Base-by-base conservation (phyloP, 2,113 vertebrate genomes). In the Bubo scandiacus region DNA sequence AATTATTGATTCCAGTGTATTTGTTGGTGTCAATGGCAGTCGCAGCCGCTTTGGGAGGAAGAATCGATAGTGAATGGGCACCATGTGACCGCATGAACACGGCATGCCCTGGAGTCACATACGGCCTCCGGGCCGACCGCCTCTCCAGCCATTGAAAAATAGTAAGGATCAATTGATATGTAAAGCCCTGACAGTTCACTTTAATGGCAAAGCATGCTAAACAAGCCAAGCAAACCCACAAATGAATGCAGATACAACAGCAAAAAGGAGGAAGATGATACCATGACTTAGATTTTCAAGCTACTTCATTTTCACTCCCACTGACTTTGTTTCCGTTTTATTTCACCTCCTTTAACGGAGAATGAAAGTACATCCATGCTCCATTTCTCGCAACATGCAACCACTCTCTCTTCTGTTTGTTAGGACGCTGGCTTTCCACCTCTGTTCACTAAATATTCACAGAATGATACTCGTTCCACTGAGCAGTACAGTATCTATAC, bases 41-140 rank as follows among this genome's bases (percentile, higher is more conserved):
- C 4, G 58, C 88, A 62, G 91, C 61, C 3, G 18, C 71, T 11
- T 9, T 5, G 10, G 96, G 72, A 86, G 89, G 91, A 84, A 73
- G 43, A 9, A 86, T 97, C 89, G 15, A 97, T 96, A 6, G 78
- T 9, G 49, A 94, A 90, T 91, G 92, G 90, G 17, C 47, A 34
- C 16, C 75, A 20, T 30, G 66, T 47, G 95, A 62, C 30, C 0
- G 22, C 67, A 30, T 3, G 57, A 23, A 42, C 49, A 58, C 34
- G n/a, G 36, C 55, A 25, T 27, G 68, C 23, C 45, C 65, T 57
- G 6, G 82, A 21, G 67, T 23, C 83, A 59, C 90, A 26, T 27
- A 51, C 29, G 7, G 75, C 40, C 54, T 38, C 52, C 52, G 38
- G 27, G 81, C 82, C 92, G 21, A 54, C 18, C 3, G 5, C 30